Evolutionary conservation across 2,888 invertebrate genomes (phyloP).

Genomic region (Cerastis rubricosa): DNA sequence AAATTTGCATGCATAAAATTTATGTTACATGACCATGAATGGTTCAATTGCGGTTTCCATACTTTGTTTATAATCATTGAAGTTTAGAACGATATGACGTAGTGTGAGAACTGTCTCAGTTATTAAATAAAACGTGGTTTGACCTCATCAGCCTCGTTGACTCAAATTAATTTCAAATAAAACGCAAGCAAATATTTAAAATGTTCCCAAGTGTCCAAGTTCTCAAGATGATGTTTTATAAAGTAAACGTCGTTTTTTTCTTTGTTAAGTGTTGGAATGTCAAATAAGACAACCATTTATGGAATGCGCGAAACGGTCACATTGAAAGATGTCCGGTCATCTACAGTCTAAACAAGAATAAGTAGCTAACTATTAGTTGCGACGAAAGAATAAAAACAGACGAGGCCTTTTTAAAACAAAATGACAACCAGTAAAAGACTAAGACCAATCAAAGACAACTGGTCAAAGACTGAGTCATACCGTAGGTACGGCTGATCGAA

Average conservation of each 20-base stretch:
- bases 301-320: not conserved
- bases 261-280: not conserved
- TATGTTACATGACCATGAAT: slow-evolving; percentile 9
- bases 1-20: slow-evolving; percentile 12
- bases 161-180: slow-evolving; percentile 43
- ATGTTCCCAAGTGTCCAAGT: not conserved
- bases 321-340: not conserved
- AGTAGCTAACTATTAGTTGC: not conserved
- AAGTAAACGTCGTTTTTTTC: not conserved
- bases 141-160: slow-evolving; percentile 46
- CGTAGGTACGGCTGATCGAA: not conserved
- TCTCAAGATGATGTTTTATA: not conserved
- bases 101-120: slow-evolving; percentile 39
- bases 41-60: slow-evolving; percentile 10
- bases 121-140: slow-evolving; percentile 19
- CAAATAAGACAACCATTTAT: not conserved
- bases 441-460: too few relatives aligned
- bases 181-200: slow-evolving; percentile 13
- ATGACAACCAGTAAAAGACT: not conserved
- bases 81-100: slow-evolving; percentile 10
- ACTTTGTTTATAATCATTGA: slow-evolving; percentile 16
- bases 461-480: not conserved
- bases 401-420: not conserved
- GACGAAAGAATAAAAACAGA: not conserved
- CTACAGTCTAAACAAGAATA: not conserved